Conservation (phyloP, 2,797 vertebrate species). For the Morelia viridis region DNA sequence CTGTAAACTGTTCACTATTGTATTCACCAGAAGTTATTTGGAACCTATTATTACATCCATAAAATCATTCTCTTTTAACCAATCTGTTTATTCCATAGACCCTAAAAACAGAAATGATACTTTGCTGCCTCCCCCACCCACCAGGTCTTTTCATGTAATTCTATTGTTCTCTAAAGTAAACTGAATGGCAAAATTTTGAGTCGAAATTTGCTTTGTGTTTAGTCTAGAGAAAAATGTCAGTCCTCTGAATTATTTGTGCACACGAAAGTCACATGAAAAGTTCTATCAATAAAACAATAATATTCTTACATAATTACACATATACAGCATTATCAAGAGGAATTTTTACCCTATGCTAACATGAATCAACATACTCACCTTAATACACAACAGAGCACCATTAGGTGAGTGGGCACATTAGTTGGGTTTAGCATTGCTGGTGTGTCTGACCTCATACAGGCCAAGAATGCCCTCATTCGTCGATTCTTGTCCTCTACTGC, state of each 20-base stretch:
- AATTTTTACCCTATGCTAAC: not conserved
- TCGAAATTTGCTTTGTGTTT: not conserved
- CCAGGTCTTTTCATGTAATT: not conserved
- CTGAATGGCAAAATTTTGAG: not conserved
- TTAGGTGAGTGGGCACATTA: slow-evolving; percentile 88
- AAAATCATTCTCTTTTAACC: not conserved
- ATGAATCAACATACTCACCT: slow-evolving; percentile 76
- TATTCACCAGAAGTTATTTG: not conserved
- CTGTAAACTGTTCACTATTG: not conserved
- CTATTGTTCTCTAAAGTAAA: not conserved
- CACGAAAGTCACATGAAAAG: not conserved
- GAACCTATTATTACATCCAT: not conserved
- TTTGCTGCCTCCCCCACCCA: not conserved
- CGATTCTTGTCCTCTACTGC: slow-evolving; percentile 94
- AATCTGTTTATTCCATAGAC: not conserved
- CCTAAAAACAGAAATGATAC: not conserved
- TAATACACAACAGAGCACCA: slow-evolving; percentile 95
- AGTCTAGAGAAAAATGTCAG: not conserved
- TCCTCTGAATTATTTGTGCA: not conserved
- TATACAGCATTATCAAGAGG: not conserved
- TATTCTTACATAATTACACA: not conserved
- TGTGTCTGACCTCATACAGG: slow-evolving; percentile 95
- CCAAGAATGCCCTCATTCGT: slow-evolving; percentile 92
- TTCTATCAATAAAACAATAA: not conserved
- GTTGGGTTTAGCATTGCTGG: slow-evolving; percentile 93